Conservation (phyloP, 2,113 vertebrate species). For the Tauraco erythrolophus region DNA sequence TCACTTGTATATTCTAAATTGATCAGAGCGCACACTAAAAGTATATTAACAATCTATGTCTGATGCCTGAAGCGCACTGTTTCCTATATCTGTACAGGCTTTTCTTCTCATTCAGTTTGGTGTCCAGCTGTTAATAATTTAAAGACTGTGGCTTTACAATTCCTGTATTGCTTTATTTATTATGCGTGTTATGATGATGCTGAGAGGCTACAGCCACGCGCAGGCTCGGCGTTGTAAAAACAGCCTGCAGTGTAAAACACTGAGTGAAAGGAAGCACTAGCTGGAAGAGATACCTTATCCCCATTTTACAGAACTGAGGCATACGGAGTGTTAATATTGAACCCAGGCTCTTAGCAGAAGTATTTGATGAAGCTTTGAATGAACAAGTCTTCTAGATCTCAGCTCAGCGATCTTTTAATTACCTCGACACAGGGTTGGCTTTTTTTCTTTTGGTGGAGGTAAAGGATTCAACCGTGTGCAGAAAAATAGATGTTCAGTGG, state of each 20-base stretch:
- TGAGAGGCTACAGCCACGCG: neutral
- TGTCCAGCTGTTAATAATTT: conserved; percentile 11
- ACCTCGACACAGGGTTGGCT: neutral
- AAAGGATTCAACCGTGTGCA: neutral
- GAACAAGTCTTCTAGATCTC: neutral
- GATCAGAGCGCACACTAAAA: neutral
- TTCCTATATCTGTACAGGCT: neutral
- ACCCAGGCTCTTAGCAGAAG: neutral
- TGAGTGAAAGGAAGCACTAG: neutral
- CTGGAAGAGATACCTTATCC: neutral
- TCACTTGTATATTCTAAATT: conserved; percentile 23
- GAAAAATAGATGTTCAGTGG: neutral
- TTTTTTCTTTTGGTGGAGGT: neutral
- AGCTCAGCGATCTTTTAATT: neutral
- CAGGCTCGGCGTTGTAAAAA: neutral
- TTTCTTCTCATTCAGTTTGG: neutral
- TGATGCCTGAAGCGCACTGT: neutral
- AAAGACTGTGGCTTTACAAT: neutral
- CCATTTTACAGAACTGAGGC: neutral
- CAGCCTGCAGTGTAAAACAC: neutral
- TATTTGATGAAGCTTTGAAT: neutral
- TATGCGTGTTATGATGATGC: neutral
- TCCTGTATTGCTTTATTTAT: conserved; percentile 34
- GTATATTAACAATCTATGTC: neutral
- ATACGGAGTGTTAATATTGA: neutral